phyloP scores from a whole-genome alignment of 2,888 invertebrate genomes.

The Nephrotoma guestfalica region DNA sequence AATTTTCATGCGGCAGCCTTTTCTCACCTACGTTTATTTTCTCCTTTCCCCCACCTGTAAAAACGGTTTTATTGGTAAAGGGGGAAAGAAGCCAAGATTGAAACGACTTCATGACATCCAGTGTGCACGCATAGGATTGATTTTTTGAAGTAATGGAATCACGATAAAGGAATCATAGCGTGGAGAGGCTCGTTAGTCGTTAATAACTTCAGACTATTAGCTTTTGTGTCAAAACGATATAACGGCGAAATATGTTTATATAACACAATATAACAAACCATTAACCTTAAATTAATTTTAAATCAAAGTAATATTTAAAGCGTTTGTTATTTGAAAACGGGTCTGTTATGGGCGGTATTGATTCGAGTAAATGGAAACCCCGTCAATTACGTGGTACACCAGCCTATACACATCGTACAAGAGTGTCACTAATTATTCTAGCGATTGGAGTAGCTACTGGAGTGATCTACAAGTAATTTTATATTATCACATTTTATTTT shows the following conservation, averaged over 20 bases:
- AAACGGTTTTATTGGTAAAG: too few relatives aligned
- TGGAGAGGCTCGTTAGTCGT: too few relatives aligned
- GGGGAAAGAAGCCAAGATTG: too few relatives aligned
- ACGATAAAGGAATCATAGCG: too few relatives aligned
- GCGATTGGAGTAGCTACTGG: slow-evolving; percentile 24
- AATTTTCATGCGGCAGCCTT: too few relatives aligned
- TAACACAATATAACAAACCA: background rate
- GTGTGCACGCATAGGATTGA: too few relatives aligned
- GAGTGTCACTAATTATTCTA: slow-evolving; percentile 35
- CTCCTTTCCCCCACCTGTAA: too few relatives aligned
- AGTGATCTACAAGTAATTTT: slow-evolving; percentile 20
- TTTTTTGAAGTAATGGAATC: too few relatives aligned
- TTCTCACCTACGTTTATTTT: too few relatives aligned
- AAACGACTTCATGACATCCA: too few relatives aligned
- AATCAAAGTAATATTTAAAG: background rate
- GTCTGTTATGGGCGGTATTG: slow-evolving; percentile 34
- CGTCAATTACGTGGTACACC: slow-evolving; percentile 51
- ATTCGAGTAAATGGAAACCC: slow-evolving; percentile 46
- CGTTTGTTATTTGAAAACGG: background rate
- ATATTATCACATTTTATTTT: background rate
- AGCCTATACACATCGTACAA: slow-evolving; percentile 39
- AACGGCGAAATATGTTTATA: background rate
- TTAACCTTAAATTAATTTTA: background rate
- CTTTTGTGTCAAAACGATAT: too few relatives aligned
- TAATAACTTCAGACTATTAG: background rate